phyloP scores from a whole-genome alignment of 2,888 invertebrate species.

The Zhengitettix transpicula region DNA sequence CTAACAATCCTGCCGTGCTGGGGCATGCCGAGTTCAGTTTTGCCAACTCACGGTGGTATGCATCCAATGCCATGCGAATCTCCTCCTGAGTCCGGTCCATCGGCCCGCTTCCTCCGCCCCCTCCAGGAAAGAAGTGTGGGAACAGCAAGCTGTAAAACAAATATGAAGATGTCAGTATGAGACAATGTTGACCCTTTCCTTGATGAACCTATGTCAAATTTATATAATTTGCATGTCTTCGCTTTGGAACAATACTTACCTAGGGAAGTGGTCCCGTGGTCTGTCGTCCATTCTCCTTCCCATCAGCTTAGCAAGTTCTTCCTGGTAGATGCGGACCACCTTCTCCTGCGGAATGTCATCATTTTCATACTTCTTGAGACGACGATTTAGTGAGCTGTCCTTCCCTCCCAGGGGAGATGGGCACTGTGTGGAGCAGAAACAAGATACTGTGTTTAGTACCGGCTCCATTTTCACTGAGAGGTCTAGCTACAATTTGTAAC shows the following conservation, averaged over 20 bases:
- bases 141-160: constrained; percentile 39
- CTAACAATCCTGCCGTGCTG: constrained; percentile 37
- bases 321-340: constrained; percentile 86
- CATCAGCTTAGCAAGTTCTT: constrained; percentile 87
- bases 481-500: too few species aligned
- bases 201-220: too few species aligned
- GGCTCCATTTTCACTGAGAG: too few species aligned
- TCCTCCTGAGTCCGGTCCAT: constrained; percentile 46
- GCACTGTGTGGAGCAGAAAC: constrained; percentile 34
- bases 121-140: constrained; percentile 56
- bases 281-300: constrained; percentile 58
- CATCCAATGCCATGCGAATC: constrained; percentile 74
- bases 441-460: too few species aligned
- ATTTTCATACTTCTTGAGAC: constrained; percentile 75
- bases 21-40: constrained; percentile 44
- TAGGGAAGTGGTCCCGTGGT: constrained; percentile 60
- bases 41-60: constrained; percentile 84
- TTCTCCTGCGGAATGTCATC: constrained; percentile 94
- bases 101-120: constrained; percentile 26
- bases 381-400: constrained; percentile 49
- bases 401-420: constrained; percentile 65
- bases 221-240: too few species aligned
- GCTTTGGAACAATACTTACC: constrained; percentile 33
- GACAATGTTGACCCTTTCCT: too few species aligned
- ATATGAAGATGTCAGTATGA: too few species aligned